phyloP scores from a whole-genome alignment of 2,113 vertebrate genomes.

The Thomomys bottae region DNA sequence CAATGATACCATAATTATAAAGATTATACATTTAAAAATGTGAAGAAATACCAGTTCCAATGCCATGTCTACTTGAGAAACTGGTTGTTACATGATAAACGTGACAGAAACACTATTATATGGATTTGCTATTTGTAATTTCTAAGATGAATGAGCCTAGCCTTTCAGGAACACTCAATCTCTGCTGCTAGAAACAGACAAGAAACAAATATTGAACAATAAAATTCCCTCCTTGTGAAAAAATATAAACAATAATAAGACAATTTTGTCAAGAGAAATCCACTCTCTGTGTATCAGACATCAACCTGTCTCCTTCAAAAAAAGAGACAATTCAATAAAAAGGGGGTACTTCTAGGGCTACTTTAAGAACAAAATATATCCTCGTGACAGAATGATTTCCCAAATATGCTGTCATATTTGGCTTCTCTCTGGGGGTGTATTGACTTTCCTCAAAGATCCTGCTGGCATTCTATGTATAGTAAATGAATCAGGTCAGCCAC shows the following conservation, averaged over 20 bases:
- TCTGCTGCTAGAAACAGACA: not conserved
- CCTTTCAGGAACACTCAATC: constrained; percentile 19
- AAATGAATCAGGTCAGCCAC: constrained; percentile 22
- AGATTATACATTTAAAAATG: constrained; percentile 17
- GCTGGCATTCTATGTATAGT: constrained; percentile 41
- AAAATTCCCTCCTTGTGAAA: constrained; percentile 35
- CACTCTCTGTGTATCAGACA: not conserved
- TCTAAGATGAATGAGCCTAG: not conserved
- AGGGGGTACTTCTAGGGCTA: constrained; percentile 32
- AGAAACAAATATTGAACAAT: constrained; percentile 38
- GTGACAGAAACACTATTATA: not conserved
- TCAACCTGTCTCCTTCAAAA: constrained; percentile 32
- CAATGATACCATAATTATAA: not conserved
- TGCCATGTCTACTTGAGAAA: not conserved
- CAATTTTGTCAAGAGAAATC: not conserved
- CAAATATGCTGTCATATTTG: constrained; percentile 63
- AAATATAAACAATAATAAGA: not conserved
- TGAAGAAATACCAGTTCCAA: not conserved
- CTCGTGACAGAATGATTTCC: constrained; percentile 38
- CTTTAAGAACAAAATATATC: constrained; percentile 33
- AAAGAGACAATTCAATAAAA: not conserved
- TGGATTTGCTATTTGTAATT: constrained; percentile 1
- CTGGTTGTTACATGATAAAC: not conserved
- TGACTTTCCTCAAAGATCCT: constrained; percentile 55
- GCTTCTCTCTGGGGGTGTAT: constrained; percentile 23